Evolutionary conservation across 2,797 vertebrate species (phyloP), one percentile per base, ranked within the genome.

Genomic region (Lepilemur ruficaudatus): DNA sequence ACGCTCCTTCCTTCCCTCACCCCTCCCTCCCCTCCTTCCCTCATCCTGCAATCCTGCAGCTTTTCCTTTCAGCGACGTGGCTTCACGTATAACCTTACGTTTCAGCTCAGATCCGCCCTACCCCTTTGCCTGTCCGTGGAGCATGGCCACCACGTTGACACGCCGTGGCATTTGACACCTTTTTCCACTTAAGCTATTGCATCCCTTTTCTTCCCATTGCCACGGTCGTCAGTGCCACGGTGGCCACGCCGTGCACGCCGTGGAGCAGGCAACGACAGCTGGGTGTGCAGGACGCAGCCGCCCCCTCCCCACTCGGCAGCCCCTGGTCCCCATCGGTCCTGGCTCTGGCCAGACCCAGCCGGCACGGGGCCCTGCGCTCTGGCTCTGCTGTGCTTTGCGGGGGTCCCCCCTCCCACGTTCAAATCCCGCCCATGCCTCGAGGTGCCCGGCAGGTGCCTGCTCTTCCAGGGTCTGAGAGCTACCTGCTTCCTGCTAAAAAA

Each of bases 341-440:
- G 12, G 15, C 38, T 46, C 43, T 5, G 23, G 32, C 5, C 41
- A 30, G 8, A 12, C 63, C 59, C 52, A 43, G 3, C 48, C 20
- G 13, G 2, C 20, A 1, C 0, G 0, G 28, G 52, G 65, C n/a
- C 57, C 52, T 1, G 6, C 1, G 0, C 32, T 38, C 61, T 5
- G 12, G 5, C n/a, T 63, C 20, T 13, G 20, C 57, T 13, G 11
- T 48, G 43, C 80, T 63, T 48, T 15, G 10, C 0, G 30, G 35
- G 38, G 14, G 3, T 1, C 25, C 4, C 1, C 2, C 3, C 41
- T 22, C 13, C 69, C 17, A 0, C 4, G 5, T 65, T 65, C 22
- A 8, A 28, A 50, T 61, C 11, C 52, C 35, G 25, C 46, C 35
- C 15, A 0, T 0, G 0, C 41, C 55, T 15, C 2, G 5, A 35